Evolutionary conservation across 2,113 vertebrate species (phyloP).

Genomic region (Poeciliopsis turrubarensis): DNA sequence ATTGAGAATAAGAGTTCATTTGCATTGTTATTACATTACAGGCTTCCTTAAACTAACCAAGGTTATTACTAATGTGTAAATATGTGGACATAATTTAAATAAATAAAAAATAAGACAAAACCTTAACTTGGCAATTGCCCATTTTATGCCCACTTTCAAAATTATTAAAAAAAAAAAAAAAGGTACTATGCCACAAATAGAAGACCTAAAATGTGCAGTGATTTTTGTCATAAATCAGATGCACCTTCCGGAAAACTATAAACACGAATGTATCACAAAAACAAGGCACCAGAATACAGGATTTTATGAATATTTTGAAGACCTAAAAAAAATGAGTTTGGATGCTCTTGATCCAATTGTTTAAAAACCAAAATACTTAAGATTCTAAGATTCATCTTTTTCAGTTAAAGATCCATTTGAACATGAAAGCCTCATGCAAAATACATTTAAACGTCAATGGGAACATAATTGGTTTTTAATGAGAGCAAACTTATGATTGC

Average conservation of each 20-base stretch:
- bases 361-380: background rate
- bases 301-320: constrained; percentile 28
- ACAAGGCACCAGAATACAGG: constrained; percentile 83
- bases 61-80: constrained; percentile 69
- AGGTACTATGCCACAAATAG: constrained; percentile 39
- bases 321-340: background rate
- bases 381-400: constrained; percentile 16
- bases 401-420: constrained; percentile 29
- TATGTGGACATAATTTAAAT: constrained; percentile 89
- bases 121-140: constrained; percentile 82
- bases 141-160: constrained; percentile 79
- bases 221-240: constrained; percentile 31
- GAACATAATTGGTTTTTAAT: constrained; percentile 15
- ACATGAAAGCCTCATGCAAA: constrained; percentile 44
- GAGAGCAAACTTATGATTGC: background rate
- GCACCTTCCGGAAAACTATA: constrained; percentile 45
- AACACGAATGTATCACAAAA: constrained; percentile 71
- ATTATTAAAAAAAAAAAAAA: constrained; percentile 34
- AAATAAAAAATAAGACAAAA: constrained; percentile 85
- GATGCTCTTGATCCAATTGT: background rate
- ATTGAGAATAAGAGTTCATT: constrained; percentile 82
- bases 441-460: constrained; percentile 32
- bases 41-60: constrained; percentile 81
- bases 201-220: constrained; percentile 43
- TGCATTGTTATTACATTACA: constrained; percentile 83